Conservation (phyloP, 2,888 invertebrate genomes). For the Epistrophe grossulariae region DNA sequence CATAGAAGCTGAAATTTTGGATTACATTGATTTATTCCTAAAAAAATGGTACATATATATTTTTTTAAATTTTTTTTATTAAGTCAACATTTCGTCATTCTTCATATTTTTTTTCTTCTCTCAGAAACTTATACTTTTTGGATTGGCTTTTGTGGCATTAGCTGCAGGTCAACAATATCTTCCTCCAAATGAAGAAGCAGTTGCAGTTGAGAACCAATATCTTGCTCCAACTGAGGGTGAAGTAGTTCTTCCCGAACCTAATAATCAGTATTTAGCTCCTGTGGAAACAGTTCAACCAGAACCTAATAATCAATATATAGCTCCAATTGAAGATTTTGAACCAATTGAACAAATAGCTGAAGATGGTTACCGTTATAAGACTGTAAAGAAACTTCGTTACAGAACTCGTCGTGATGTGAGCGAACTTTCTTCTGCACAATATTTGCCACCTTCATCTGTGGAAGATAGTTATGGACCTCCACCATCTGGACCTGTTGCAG, state of each 20-base stretch:
- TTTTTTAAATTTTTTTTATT: no score
- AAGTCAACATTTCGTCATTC: neutral
- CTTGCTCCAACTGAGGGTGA: slow-evolving; percentile 44
- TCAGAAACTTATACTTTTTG: slow-evolving; percentile 66
- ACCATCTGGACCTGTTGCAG: slow-evolving; percentile 50
- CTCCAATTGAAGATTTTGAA: slow-evolving; percentile 50
- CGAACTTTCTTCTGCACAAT: slow-evolving; percentile 49
- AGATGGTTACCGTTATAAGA: slow-evolving; percentile 67
- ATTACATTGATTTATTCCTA: slow-evolving; percentile 5
- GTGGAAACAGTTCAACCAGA: slow-evolving; percentile 9
- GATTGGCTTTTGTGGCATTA: slow-evolving; percentile 59
- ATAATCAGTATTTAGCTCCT: slow-evolving; percentile 52
- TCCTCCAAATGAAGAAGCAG: slow-evolving; percentile 24
- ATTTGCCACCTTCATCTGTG: slow-evolving; percentile 52
- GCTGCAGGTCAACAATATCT: slow-evolving; percentile 36
- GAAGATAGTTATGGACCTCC: slow-evolving; percentile 54
- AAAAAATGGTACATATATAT: slow-evolving; percentile 50
- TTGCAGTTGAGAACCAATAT: slow-evolving; percentile 17
- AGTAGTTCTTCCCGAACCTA: neutral
- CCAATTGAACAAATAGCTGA: slow-evolving; percentile 53
- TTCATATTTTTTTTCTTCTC: neutral
- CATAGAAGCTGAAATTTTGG: slow-evolving; percentile 29
- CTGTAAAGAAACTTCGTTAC: slow-evolving; percentile 59
- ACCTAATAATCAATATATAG: slow-evolving; percentile 44
- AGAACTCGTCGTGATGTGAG: slow-evolving; percentile 65